Evolutionary conservation across 2,797 vertebrate genomes (phyloP).

Genomic region (Decapterus maruadsi): DNA sequence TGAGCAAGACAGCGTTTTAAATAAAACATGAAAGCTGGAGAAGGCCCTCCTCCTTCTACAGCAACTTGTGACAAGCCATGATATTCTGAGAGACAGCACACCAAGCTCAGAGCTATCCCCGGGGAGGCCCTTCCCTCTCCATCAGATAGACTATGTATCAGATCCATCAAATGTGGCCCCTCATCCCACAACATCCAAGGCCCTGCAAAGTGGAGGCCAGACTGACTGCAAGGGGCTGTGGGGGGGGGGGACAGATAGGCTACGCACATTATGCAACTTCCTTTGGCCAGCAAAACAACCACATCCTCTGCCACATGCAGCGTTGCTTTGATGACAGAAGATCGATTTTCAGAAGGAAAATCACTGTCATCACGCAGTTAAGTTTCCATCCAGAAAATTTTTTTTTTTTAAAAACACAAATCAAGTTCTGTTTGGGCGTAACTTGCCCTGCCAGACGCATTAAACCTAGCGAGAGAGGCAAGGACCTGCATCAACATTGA

Average conservation of each 20-base stretch:
- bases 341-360: constrained; percentile 19
- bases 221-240: constrained; percentile 44
- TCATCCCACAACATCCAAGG: constrained; percentile 40
- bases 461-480: constrained; percentile 47
- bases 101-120: constrained; percentile 57
- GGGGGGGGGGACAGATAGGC: constrained; percentile 38
- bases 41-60: constrained; percentile 64
- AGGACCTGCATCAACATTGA: constrained; percentile 67
- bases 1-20: constrained; percentile 74
- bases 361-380: constrained; percentile 30
- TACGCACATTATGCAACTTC: constrained; percentile 48
- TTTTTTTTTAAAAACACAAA: constrained; percentile 35
- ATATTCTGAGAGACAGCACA: constrained; percentile 78
- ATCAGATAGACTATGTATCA: constrained; percentile 65
- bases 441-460: constrained; percentile 32
- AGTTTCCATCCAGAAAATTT: constrained; percentile 30
- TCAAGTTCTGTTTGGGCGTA: constrained; percentile 9
- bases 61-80: constrained; percentile 74
- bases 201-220: constrained; percentile 34
- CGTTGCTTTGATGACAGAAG: constrained; percentile 35
- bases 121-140: constrained; percentile 62
- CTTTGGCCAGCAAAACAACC: constrained; percentile 34
- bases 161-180: constrained; percentile 60
- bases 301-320: constrained; percentile 12
- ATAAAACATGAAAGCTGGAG: constrained; percentile 82